Evolutionary conservation across 2,797 vertebrate genomes (phyloP).

Genomic region (Microhierax caerulescens): DNA sequence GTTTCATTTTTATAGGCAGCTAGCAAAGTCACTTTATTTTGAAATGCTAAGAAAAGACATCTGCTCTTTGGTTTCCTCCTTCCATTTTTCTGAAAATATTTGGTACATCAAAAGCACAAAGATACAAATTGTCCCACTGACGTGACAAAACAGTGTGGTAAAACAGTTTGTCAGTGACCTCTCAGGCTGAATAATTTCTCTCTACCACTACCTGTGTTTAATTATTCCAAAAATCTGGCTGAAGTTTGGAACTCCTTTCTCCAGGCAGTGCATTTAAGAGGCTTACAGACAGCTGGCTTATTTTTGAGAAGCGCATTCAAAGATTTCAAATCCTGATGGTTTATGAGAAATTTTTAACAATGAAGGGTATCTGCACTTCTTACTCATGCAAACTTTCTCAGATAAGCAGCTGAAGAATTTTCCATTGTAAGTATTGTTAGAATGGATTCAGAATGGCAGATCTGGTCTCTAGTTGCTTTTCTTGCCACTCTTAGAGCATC

Average conservation of each 20-base stretch:
- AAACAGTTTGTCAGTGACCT: background rate
- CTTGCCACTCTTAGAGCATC: background rate
- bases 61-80: background rate
- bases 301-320: background rate
- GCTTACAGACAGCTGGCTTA: background rate
- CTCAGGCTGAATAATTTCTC: background rate
- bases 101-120: background rate
- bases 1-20: background rate
- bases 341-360: background rate
- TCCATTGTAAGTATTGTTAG: background rate
- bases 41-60: background rate
- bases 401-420: too few species aligned
- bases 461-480: background rate
- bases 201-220: background rate
- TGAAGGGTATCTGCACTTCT: background rate
- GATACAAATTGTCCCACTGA: background rate
- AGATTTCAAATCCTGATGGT: background rate
- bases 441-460: background rate
- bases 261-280: background rate
- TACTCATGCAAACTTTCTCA: background rate
- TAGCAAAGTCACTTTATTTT: background rate
- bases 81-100: background rate
- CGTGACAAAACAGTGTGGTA: fast-evolving
- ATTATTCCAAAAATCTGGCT: background rate
- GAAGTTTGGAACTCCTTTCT: background rate